A percentile compares a stretch with the other conserved stretches of the same genome.
These are phyloP conservation scores for Cryptoblepharus egeriae DNA, from an alignment of 2,797 vertebrate genomes.

Conservation along the genomic window DNA sequence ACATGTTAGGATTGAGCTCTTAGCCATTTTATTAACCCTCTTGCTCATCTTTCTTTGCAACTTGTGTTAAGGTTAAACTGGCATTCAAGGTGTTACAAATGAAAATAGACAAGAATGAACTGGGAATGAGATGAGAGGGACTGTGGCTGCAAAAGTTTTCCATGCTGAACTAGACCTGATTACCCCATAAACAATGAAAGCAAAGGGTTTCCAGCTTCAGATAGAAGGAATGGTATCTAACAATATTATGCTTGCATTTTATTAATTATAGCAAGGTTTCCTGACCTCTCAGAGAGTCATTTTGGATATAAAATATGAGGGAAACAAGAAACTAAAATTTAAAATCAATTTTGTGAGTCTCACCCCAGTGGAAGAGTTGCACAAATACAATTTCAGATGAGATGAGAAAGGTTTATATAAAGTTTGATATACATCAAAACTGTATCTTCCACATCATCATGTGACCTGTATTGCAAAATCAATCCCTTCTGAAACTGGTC, in stretches of 20 bases:
- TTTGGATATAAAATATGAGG: background rate
- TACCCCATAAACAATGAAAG: background rate
- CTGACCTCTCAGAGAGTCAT: too few relatives aligned
- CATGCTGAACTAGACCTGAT: background rate
- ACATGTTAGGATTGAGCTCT: too few relatives aligned
- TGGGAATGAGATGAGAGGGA: background rate
- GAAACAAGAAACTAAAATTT: background rate
- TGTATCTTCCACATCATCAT: background rate
- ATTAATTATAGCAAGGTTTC: background rate
- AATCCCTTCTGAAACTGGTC: constrained; percentile 4
- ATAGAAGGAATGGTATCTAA: background rate
- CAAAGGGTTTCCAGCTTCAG: background rate
- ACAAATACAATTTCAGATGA: background rate
- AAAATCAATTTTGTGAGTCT: background rate
- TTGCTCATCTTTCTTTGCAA: background rate
- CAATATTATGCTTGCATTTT: background rate
- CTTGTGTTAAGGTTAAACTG: background rate
- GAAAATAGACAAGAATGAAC: background rate
- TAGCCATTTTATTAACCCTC: background rate
- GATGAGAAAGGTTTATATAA: background rate
- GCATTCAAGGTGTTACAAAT: background rate
- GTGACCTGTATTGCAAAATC: background rate
- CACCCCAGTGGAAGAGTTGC: background rate
- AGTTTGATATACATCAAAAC: background rate
- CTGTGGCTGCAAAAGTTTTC: background rate